These are phyloP conservation scores for Steinernema hermaphroditum DNA, from an alignment of 2,888 invertebrate genomes.

Conservation along the genomic window DNA sequence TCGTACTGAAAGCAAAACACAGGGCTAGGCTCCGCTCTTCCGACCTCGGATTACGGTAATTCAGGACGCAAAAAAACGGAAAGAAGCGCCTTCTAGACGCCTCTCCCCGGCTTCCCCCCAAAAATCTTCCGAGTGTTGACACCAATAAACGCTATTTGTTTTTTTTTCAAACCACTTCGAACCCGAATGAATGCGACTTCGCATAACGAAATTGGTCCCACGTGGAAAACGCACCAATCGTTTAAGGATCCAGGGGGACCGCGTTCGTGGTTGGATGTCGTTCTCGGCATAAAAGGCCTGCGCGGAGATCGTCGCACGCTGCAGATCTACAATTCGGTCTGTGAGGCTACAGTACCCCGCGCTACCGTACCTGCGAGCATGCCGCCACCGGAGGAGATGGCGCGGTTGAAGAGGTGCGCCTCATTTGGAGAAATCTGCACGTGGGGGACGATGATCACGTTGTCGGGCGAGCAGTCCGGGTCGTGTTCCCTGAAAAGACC, in stretches of 20 bases:
- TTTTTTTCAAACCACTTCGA: neutral
- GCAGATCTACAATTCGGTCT: conserved; percentile 61
- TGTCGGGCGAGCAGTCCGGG: conserved; percentile 47
- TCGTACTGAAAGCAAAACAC: conserved; percentile 68
- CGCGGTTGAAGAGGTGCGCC: conserved; percentile 63
- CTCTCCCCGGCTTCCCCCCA: no score
- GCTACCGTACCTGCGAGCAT: conserved; percentile 58
- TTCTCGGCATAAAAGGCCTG: conserved; percentile 65
- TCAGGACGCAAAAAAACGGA: no score
- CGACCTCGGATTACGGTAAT: no score
- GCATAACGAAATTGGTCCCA: neutral
- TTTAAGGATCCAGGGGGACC: conserved; percentile 66
- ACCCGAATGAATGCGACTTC: neutral
- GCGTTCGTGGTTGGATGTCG: conserved; percentile 56
- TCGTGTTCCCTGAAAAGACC: conserved; percentile 8
- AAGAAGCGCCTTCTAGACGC: no score
- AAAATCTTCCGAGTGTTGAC: no score
- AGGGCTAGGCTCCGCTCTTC: no score
- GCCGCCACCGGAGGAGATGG: conserved; percentile 64
- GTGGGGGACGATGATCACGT: conserved; percentile 65
- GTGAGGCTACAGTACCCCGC: conserved; percentile 4
- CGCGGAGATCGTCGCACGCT: conserved; percentile 66
- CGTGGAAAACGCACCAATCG: conserved; percentile 54
- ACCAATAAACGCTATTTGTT: neutral
- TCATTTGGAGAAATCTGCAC: conserved; percentile 64